Percentiles rank a stretch among this genome's conserved stretches.
phyloP scores from a whole-genome alignment of 2,797 vertebrate genomes.

The Rhinella marina region DNA sequence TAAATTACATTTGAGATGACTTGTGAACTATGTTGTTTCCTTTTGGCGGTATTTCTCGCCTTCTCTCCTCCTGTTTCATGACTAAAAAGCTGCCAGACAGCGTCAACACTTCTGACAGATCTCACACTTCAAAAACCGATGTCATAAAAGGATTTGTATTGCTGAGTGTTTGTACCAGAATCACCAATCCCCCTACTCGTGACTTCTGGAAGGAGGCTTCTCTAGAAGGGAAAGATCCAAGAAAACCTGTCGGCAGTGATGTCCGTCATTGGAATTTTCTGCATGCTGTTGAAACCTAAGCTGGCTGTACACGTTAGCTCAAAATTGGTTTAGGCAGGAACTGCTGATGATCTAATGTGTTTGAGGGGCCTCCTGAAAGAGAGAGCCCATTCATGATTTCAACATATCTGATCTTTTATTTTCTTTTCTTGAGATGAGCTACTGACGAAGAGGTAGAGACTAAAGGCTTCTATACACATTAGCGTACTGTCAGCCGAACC shows the following conservation, averaged over 20 bases:
- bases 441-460: no score
- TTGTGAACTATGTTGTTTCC: neutral
- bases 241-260: neutral
- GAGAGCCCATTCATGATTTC: no score
- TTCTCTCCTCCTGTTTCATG: neutral
- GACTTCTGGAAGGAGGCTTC: neutral
- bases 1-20: neutral
- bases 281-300: neutral
- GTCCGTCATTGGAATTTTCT: neutral
- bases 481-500: no score
- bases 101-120: slow-evolving; percentile 4
- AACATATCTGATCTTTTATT: no score
- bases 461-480: no score
- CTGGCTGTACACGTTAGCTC: neutral
- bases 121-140: neutral
- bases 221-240: neutral
- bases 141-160: slow-evolving; percentile 1
- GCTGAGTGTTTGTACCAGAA: neutral
- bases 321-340: no score
- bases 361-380: no score
- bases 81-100: neutral
- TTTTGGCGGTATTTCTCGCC: neutral
- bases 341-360: no score
- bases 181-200: no score
- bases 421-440: no score